phyloP scores from a whole-genome alignment of 2,113 vertebrate genomes.

The Bufo gargarizans region DNA sequence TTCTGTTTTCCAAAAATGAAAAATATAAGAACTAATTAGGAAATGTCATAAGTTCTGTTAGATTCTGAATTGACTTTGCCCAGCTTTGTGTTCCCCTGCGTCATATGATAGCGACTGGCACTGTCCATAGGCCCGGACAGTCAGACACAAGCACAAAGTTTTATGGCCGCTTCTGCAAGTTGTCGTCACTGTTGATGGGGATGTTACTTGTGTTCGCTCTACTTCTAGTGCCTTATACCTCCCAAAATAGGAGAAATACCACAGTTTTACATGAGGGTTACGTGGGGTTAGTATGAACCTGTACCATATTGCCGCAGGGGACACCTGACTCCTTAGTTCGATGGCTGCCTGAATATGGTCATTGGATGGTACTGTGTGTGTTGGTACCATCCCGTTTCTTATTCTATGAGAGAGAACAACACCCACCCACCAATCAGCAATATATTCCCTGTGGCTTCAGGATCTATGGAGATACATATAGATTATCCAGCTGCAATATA shows the following conservation, averaged over 20 bases:
- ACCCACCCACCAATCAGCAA: background rate
- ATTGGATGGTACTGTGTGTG: background rate
- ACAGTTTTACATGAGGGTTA: conserved; percentile 20
- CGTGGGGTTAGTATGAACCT: conserved; percentile 3
- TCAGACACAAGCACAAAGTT: background rate
- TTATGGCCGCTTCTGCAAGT: background rate
- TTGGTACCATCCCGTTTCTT: background rate
- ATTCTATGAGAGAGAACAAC: background rate
- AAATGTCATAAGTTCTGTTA: background rate
- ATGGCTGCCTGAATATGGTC: conserved; percentile 1
- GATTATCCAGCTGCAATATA: conserved; percentile 39
- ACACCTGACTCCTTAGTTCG: background rate
- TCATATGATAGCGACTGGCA: background rate
- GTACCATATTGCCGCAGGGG: background rate
- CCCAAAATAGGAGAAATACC: background rate
- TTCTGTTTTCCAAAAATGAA: background rate
- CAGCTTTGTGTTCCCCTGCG: background rate
- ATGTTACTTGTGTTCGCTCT: conserved; percentile 10
- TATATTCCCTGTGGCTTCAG: background rate
- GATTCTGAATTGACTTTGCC: background rate
- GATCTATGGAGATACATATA: background rate
- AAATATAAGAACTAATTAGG: background rate
- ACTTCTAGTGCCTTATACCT: conserved; percentile 42
- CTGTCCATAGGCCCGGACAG: background rate
- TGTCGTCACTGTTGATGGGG: conserved; percentile 1